These are phyloP conservation scores for Spizaetus ornatus DNA, from an alignment of 2,113 vertebrate species.

Conservation along the genomic window DNA sequence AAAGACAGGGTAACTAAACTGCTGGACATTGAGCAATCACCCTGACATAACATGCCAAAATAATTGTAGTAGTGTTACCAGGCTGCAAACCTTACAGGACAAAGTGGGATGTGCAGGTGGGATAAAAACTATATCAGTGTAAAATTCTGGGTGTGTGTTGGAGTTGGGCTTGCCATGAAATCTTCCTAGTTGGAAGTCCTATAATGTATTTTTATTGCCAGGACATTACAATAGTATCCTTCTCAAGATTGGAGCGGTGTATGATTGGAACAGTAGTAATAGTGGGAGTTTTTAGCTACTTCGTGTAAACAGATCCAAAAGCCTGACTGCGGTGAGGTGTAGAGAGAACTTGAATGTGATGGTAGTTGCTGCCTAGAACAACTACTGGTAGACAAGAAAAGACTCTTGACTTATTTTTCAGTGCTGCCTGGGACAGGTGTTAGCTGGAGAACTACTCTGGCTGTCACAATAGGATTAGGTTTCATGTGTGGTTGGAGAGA, in stretches of 20 bases:
- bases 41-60: neutral
- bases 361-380: neutral
- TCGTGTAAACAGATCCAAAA: neutral
- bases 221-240: neutral
- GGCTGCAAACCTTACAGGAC: neutral
- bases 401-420: neutral
- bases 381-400: neutral
- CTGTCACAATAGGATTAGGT: neutral
- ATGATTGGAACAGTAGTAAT: neutral
- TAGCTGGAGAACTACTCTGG: neutral
- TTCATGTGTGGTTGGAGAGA: neutral
- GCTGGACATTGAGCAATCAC: neutral
- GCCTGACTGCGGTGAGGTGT: neutral
- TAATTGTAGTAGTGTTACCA: neutral
- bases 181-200: neutral
- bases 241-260: neutral
- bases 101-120: neutral
- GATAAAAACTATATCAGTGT: neutral
- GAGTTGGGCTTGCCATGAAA: neutral
- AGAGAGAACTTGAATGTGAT: neutral
- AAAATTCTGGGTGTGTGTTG: neutral
- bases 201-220: neutral
- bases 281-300: neutral
- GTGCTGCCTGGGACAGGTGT: neutral
- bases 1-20: neutral